Conservation (phyloP, 2,113 vertebrate species). For the Ctenodactylus gundi region DNA sequence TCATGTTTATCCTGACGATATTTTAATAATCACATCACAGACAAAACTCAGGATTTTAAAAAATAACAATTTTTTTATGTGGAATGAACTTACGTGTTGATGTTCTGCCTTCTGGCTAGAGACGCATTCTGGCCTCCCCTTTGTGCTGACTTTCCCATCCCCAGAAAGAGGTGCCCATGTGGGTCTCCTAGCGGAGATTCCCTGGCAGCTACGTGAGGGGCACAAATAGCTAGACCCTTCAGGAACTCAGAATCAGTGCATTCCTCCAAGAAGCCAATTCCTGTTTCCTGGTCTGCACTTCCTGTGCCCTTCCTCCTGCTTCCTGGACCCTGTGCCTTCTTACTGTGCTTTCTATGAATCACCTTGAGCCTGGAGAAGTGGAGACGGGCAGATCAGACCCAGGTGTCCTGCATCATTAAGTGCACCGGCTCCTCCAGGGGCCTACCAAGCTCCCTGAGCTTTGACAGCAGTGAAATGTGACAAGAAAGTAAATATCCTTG, state of each 20-base stretch:
- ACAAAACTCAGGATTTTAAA: neutral
- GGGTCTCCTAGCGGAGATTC: neutral
- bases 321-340: neutral
- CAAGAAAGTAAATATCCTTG: conserved; percentile 76
- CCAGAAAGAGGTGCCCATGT: no score
- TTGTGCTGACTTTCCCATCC: no score
- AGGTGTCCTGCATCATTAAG: conserved; percentile 70
- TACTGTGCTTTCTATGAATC: conserved; percentile 49
- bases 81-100: neutral
- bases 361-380: neutral
- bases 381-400: neutral
- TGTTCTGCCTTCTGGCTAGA: neutral
- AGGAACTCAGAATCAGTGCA: neutral
- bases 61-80: neutral
- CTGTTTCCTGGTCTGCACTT: neutral
- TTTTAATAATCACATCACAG: neutral
- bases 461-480: conserved; percentile 76
- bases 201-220: neutral
- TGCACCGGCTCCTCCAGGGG: conserved; percentile 40
- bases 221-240: neutral
- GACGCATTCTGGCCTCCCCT: neutral
- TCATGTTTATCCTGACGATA: neutral
- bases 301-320: neutral
- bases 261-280: neutral
- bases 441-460: conserved; percentile 55